These are phyloP conservation scores for Amblyopsis rosae DNA, from an alignment of 2,113 vertebrate species.

Conservation along the genomic window DNA sequence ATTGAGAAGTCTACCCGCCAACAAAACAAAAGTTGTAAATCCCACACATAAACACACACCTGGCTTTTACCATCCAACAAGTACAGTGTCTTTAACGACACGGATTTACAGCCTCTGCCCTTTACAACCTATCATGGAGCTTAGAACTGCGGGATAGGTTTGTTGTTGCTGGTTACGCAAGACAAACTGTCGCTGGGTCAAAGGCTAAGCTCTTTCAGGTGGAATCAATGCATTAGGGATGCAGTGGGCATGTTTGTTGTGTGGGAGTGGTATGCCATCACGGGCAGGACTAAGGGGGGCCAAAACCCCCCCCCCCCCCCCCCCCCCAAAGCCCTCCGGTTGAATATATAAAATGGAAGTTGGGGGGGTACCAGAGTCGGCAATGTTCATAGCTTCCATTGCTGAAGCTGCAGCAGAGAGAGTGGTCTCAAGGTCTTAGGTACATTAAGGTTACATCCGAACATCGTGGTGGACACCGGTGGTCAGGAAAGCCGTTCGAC, in stretches of 20 bases:
- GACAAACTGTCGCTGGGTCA: neutral
- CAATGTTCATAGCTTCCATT: no score
- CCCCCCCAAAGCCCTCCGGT: neutral
- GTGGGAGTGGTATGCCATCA: neutral
- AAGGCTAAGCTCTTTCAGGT: neutral
- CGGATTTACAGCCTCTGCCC: neutral
- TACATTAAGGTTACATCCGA: no score
- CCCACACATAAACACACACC: neutral
- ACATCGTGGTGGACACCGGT: no score
- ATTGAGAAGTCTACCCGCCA: neutral
- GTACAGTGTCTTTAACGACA: neutral
- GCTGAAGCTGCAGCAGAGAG: no score
- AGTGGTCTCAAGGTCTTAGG: no score
- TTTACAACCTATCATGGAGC: conserved; percentile 2
- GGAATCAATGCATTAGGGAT: neutral
- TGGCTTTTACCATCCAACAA: neutral
- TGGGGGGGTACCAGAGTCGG: neutral
- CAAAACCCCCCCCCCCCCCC: neutral
- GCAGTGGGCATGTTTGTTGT: neutral
- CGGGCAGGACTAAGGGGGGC: neutral
- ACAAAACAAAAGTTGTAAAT: neutral
- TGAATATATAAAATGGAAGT: neutral
- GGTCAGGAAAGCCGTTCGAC: no score
- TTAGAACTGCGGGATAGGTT: neutral
- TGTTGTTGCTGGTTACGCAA: neutral